Evolutionary conservation across 2,113 vertebrate species (phyloP).

Genomic region (Mustelus asterias): DNA sequence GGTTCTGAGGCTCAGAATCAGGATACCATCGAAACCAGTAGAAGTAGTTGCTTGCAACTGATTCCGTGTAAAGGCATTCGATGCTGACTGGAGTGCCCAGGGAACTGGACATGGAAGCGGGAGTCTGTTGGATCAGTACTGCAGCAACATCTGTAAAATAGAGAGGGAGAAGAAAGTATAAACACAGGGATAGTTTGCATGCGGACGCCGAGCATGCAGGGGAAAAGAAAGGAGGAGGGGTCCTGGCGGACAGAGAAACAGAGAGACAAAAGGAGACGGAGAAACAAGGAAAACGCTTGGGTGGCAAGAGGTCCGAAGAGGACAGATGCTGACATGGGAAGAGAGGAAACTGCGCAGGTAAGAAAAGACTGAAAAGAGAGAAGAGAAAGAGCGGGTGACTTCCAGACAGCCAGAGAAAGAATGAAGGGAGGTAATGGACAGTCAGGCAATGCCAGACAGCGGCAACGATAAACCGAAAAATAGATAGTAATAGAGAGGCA

Average conservation of each 20-base stretch:
- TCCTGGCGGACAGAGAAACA: too few species aligned
- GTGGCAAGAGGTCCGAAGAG: too few species aligned
- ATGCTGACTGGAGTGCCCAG: not conserved
- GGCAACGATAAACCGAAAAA: not conserved
- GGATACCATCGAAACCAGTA: not conserved
- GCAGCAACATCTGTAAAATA: not conserved
- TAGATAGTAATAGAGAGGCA: not conserved
- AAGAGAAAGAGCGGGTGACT: too few species aligned
- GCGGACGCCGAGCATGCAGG: not conserved
- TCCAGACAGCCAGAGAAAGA: too few species aligned
- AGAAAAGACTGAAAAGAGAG: too few species aligned
- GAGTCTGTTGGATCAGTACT: not conserved
- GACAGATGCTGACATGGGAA: too few species aligned
- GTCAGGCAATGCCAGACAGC: too few species aligned
- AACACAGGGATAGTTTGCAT: not conserved
- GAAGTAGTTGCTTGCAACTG: not conserved
- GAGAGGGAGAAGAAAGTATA: not conserved
- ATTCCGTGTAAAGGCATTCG: not conserved
- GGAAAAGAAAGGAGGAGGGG: too few species aligned
- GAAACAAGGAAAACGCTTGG: too few species aligned
- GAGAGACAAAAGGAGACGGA: too few species aligned
- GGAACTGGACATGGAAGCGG: not conserved
- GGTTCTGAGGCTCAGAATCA: not conserved
- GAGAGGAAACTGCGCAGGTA: too few species aligned
- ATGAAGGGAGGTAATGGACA: too few species aligned